phyloP scores from a whole-genome alignment of 2,888 invertebrate species.

The Polia nebulosa region DNA sequence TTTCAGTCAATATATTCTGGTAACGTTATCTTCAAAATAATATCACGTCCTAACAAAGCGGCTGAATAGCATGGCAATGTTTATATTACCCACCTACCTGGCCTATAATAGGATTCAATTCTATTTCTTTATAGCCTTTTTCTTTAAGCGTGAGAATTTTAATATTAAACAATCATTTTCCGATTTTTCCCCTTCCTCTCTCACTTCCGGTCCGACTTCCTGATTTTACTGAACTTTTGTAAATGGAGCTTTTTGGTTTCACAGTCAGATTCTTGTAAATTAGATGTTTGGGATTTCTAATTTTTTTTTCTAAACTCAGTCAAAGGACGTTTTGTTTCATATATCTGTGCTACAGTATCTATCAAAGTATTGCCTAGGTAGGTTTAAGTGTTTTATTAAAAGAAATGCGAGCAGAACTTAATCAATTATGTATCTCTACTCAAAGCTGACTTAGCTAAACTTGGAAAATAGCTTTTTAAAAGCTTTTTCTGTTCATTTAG shows the following conservation, averaged over 20 bases:
- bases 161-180: conserved; percentile 37
- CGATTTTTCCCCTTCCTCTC: conserved; percentile 28
- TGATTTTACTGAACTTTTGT: conserved; percentile 39
- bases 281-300: conserved; percentile 2
- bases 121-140: conserved; percentile 24
- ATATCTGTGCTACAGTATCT: neutral
- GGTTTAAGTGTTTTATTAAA: neutral
- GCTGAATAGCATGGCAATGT: conserved; percentile 36
- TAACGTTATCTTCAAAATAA: conserved; percentile 49
- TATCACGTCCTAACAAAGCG: conserved; percentile 30
- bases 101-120: conserved; percentile 14
- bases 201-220: conserved; percentile 56
- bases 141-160: conserved; percentile 32
- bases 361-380: neutral
- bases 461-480: neutral
- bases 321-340: neutral
- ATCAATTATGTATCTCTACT: neutral
- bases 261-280: conserved; percentile 4
- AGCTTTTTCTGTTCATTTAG: no score
- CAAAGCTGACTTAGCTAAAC: neutral
- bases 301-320: neutral
- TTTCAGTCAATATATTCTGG: conserved; percentile 53
- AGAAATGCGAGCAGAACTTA: neutral
- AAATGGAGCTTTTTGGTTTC: conserved; percentile 30
- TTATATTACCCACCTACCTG: conserved; percentile 3